Base-by-base conservation (phyloP, 30 jellyfish, hydroid and myxozoan species). In the Aurelia aurita complex sp. Pacific region DNA sequence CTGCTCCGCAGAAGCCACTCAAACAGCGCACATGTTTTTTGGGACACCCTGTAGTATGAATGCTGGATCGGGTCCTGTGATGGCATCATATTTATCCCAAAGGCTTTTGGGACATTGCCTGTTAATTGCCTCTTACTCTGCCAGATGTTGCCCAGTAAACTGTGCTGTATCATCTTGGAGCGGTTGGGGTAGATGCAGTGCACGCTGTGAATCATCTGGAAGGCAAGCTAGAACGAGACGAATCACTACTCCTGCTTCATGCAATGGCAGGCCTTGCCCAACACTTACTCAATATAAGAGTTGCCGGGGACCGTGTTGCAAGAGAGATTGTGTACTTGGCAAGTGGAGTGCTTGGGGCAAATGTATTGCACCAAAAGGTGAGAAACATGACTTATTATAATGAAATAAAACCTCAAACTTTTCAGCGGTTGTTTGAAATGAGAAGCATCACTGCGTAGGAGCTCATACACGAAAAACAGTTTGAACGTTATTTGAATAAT, bases 291-390 rank as follows among this genome's bases (percentile, higher is more conserved):
- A 74, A 17, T 32, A 34, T 18, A 66, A 62, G 13, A 23, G 1
- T 10, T 74, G 85, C 40, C n/a, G 57, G 33, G 57, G 55, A 15
- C 70, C 29, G 18, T 74, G 85, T 33, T 74, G 85, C 53, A 66
- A 66, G 18, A 52, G n/a, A 32, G 51, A 74, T 40, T 74, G 85
- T 7, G 72, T 11, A 9, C 57, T 66, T 66, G 6, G 57, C 57
- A 14, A 53, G 17, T 74, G 85, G 85, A 67, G 52, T 15, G 61
- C 43, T 51, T 74, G 85, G 85, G 85, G 85, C 9, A 62, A 66
- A 51, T 74, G 85, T 50, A 46, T 46, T 46, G 57, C 57, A 7
- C 15, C 57, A 46, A 46, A 46, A 46, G 57, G 57, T 46, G 57
- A 46, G 57, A 46, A 38, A 13, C 57, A 46, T 46, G 57, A 6